A percentile compares a stretch with the other conserved stretches of the same genome.
Conservation (phyloP, 2,797 vertebrate species). For the Urocyon cinereoargenteus region DNA sequence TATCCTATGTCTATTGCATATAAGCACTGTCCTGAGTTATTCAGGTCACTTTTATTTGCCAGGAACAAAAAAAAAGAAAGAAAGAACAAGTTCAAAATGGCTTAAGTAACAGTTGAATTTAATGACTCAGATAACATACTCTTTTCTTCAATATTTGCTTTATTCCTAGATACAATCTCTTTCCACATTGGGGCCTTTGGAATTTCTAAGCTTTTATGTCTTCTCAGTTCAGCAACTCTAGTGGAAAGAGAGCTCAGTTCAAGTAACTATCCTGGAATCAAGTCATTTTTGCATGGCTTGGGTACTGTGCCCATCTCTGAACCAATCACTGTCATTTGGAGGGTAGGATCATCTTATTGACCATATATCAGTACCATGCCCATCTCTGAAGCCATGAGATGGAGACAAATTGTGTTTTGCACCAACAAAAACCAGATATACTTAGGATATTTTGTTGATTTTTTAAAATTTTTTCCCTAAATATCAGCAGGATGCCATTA, state of each 20-base stretch:
- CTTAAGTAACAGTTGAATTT: neutral
- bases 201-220: neutral
- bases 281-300: neutral
- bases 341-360: neutral
- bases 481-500: neutral
- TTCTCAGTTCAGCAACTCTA: neutral
- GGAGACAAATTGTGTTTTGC: neutral
- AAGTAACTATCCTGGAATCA: neutral
- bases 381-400: neutral
- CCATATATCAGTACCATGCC: neutral
- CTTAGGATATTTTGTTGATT: neutral
- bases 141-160: neutral
- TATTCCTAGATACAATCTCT: neutral
- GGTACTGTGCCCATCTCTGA: neutral
- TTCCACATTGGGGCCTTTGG: neutral
- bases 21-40: neutral
- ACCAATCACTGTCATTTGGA: neutral
- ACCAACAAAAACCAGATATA: neutral
- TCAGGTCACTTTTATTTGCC: neutral
- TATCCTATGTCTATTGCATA: neutral
- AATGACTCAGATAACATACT: neutral
- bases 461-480: neutral
- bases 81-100: neutral
- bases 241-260: neutral
- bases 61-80: neutral